phyloP scores from a whole-genome alignment of 2,797 vertebrate genomes.

The Enteromius argenteus region DNA sequence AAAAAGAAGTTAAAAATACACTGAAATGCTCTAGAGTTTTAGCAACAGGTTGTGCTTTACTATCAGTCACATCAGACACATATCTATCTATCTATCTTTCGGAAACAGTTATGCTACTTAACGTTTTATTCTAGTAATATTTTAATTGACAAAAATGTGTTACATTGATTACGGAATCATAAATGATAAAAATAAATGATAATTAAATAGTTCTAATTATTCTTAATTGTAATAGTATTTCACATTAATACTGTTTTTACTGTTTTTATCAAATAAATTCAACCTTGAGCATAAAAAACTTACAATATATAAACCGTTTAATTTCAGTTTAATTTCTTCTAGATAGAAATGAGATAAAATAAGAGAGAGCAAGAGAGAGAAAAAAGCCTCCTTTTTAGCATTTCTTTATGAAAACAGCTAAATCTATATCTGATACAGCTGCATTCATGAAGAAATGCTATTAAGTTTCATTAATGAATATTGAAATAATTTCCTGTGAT shows the following conservation, averaged over 20 bases:
- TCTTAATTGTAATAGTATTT: not conserved
- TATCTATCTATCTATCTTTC: no score
- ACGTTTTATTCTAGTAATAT: no score
- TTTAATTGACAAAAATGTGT: no score
- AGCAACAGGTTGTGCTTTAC: not conserved
- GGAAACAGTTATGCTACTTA: no score
- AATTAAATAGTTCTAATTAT: no score
- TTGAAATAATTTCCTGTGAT: not conserved
- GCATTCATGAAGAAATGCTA: not conserved
- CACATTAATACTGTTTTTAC: not conserved
- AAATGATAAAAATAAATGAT: no score
- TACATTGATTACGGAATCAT: no score
- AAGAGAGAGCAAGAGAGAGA: not conserved
- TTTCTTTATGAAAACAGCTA: not conserved
- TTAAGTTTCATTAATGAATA: not conserved
- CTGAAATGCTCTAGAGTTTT: not conserved
- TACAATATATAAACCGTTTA: no score
- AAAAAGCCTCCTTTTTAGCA: not conserved
- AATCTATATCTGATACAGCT: not conserved
- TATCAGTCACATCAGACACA: not conserved
- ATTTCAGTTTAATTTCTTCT: not conserved
- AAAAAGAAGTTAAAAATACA: not conserved
- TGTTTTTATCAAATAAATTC: not conserved
- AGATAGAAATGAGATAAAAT: not conserved
- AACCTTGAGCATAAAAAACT: not conserved